Evolutionary conservation across 2,113 vertebrate species (phyloP).

Genomic region (Cephalophus harveyi): DNA sequence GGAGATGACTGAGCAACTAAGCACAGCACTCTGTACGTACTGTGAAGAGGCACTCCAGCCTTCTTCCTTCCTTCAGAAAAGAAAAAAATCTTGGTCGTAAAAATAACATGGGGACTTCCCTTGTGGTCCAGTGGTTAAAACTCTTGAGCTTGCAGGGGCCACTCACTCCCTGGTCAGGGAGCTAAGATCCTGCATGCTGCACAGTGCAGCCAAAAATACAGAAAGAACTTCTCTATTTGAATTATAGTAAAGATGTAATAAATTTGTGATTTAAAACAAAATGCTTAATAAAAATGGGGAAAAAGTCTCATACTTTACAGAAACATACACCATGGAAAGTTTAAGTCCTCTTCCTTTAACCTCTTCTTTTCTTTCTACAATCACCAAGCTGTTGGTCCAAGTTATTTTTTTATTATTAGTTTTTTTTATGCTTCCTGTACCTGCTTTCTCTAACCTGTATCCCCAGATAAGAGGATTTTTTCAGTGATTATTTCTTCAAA

Average conservation of each 20-base stretch:
- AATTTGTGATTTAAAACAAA: not conserved
- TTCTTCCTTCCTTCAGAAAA: not conserved
- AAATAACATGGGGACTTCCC: not conserved
- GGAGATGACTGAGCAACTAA: not conserved
- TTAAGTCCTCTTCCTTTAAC: not conserved
- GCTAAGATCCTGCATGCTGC: not conserved
- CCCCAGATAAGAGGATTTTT: not conserved
- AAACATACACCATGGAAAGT: not conserved
- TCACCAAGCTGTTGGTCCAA: not conserved
- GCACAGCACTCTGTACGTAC: not conserved
- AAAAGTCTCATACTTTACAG: not conserved
- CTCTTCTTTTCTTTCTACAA: not conserved
- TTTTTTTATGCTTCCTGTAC: not conserved
- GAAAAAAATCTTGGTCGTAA: not conserved
- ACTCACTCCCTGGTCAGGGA: not conserved
- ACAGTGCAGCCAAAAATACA: not conserved
- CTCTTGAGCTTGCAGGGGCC: not conserved
- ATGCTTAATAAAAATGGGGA: not conserved
- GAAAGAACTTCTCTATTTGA: not conserved
- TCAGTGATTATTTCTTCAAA: not conserved
- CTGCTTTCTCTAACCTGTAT: not conserved
- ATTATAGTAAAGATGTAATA: not conserved
- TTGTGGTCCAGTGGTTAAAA: not conserved
- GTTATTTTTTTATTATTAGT: not conserved
- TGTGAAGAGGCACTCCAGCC: not conserved